Base-by-base conservation (phyloP, 2,113 vertebrate species). In the Otus sunia region DNA sequence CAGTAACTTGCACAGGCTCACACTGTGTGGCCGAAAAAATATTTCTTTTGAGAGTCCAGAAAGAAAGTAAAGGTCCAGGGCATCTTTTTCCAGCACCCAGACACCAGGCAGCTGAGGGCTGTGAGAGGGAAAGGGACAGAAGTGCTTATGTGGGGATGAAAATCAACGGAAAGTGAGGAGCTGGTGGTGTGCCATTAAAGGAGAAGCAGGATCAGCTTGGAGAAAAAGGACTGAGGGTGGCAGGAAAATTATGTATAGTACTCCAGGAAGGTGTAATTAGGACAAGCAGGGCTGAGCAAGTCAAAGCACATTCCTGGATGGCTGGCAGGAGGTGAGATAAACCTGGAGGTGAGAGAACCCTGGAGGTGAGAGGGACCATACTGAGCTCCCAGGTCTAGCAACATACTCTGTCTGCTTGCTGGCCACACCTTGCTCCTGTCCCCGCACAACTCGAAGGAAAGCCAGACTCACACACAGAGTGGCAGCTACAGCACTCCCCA, bases 221-320 rank as follows among this genome's bases (percentile, higher is more conserved):
- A 56, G 59, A 36, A 49, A 23, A 90, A 72, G 36, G 58, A 63
- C 47, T 58, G 36, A 72, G 5, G 16, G 16, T 72, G 50, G 45
- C 20, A 84, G n/a, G 32, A 23, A 45, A 90, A 49, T 77, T 41
- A 37, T 7, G 15, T 56, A 17, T 7, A 86, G 68, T 50, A 30
- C 55, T 89, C 36, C 36, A 39, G 26, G 64, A 83, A 91, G 90
- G 21, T 83, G 25, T 79, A 91, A 91, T 88, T 88, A 72, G 43
- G 63, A 80, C 1, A 6, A 82, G 55, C 60, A 94, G 92, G 68
- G 77, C n/a, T 22, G 34, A 86, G 59, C 20, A 0, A 76, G 72
- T 47, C 1, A 1, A 86, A 94, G 55, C 49, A 66, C 63, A 27
- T 84, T 89, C 72, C 59, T 73, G 53, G 30, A 49, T 56, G 55